Evolutionary conservation across 2,888 invertebrate genomes (phyloP), one percentile per base, ranked within the genome.

Genomic region (Zygaena filipendulae): DNA sequence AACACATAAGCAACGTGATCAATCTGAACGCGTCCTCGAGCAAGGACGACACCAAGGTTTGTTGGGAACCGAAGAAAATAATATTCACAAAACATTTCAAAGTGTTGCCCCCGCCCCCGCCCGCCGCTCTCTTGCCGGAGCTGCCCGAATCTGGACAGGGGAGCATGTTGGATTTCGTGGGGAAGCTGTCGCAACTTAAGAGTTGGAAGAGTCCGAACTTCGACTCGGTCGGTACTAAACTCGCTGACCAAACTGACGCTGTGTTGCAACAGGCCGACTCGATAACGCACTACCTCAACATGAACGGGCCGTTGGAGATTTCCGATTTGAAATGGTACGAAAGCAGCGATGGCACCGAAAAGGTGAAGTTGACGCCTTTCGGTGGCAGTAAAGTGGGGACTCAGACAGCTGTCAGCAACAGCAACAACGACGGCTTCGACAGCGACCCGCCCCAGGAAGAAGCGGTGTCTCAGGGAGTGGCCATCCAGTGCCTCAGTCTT

Each of bases 401-500:
- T 2, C 71, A 74, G 30, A 62, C 69, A 1, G 63, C 60, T 2
- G 64, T 68, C 1, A 62, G 57, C 13, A 66, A 64, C 29, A 64
- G 62, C 32, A 71, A 70, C 36, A 71, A 70, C 29, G 84, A 84
- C 39, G 81, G 81, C 2, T 72, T 79, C 18, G 81, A 81, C 24
- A 72, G 71, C 31, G 80, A 79, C 27, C 69, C 70, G 3, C 63
- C 62, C 3, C 70, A 61, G 29, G 70, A 74, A 31, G 77, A 80
- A 31, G 64, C 56, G 1, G 58, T 70, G 0, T 64, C 77, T 2
- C 70, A 69, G 27, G 79, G 75, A 25, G 50, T 72, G 23, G 84
- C 85, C 0, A 74, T 85, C 13, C 85, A 86, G 49, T 85, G 85
- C 47, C 53, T 86, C 12, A 61, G 67, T 43, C 62, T 86, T 39